Base-by-base conservation (phyloP, 2,888 invertebrate species). In the Lasioglossum marginatum region DNA sequence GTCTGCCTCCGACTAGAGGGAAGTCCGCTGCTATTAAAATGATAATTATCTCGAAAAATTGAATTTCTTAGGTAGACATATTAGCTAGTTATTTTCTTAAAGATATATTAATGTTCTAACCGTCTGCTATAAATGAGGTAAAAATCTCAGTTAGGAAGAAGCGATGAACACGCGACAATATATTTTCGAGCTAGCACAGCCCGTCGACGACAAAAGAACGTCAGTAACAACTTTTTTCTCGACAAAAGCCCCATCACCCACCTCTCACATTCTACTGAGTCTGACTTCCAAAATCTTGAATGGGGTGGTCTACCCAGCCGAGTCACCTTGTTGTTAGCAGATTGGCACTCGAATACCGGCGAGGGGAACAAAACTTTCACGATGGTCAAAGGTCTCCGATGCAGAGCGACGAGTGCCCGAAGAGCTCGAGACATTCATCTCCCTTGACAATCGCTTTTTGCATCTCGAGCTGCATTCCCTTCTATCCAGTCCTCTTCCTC, bases 401-500 rank as follows among this genome's bases (percentile, higher is more conserved):
- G 90, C 88, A 85, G 57, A 57, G 78, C 77, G 81, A 84, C 73
- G 76, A 76, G 72, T 75, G 78, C 71, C 78, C 70, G 78, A 77
- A 88, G 89, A 88, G 79, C 87, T 86, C 86, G 85, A 90, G 90
- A 92, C 92, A 93, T 94, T 91, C 93, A 93, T 94, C 94, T 94
- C 93, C 88, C 92, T 88, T 91, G 92, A 91, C 92, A 92, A 91
- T 92, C 91, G 85, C 91, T 86, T 91, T 93, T 92, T 92, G 91
- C 92, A 86, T 91, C 89, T 87, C 66, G 19, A n/a, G 75, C 72
- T 63, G 52, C 82, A 80, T 60, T 66, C 48, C 68, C 40, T 72
- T 34, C 52, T 45, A 60, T 45, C n/a, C 71, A 48, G 73, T 72
- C 79, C 86, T 48, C 87, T 79, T 82, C 90, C 74, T 86, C 78